Conservation (phyloP, 2,113 vertebrate genomes). For the Alligator mississippiensis region DNA sequence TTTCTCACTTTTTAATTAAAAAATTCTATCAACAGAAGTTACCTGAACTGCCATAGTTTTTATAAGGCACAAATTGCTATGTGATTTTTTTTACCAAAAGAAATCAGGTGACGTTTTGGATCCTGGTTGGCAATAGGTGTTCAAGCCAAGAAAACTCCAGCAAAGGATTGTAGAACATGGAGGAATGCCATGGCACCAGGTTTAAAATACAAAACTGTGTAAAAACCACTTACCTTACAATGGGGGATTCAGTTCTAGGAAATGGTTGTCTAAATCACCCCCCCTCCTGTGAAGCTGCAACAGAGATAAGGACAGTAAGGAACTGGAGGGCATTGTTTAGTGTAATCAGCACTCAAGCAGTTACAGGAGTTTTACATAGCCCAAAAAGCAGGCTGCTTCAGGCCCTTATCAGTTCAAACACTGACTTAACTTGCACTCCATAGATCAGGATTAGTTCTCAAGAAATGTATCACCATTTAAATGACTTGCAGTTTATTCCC, state of each 20-base stretch:
- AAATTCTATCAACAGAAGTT: neutral
- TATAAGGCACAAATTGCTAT: neutral
- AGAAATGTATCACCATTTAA: neutral
- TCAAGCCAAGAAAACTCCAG: conserved; percentile 46
- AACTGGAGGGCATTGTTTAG: conserved; percentile 40
- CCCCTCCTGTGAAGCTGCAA: conserved; percentile 13
- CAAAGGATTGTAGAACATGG: conserved; percentile 25
- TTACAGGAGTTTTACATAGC: conserved; percentile 4
- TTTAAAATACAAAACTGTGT: conserved; percentile 32
- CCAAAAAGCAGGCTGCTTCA: neutral
- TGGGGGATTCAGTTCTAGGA: conserved; percentile 50
- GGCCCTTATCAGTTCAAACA: conserved; percentile 2
- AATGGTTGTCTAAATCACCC: neutral
- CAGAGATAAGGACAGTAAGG: conserved; percentile 64
- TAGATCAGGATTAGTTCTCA: conserved; percentile 1
- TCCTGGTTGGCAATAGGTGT: neutral
- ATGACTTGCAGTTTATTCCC: neutral
- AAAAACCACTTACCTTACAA: conserved; percentile 60
- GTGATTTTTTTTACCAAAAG: conserved; percentile 11
- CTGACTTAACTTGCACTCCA: neutral
- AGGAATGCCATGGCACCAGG: neutral
- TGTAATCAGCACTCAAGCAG: neutral
- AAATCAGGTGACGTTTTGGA: neutral
- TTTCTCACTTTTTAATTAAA: neutral
- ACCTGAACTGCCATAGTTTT: neutral